Evolutionary conservation across 2,113 vertebrate species (phyloP).

Genomic region (Micronycteris hirsuta): DNA sequence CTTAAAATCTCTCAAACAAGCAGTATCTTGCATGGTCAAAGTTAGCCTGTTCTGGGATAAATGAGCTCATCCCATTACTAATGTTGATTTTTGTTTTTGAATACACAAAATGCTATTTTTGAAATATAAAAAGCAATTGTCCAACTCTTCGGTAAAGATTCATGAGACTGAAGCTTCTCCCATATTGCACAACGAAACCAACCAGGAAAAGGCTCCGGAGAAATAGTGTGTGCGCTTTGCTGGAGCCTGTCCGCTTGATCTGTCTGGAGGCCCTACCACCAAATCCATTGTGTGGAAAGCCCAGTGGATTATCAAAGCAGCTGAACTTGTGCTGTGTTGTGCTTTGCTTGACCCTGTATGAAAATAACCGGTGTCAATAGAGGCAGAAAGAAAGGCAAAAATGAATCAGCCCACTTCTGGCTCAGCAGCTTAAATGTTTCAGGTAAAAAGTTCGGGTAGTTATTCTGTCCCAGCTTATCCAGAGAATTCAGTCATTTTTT

Average conservation of each 20-base stretch:
- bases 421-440: neutral
- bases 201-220: slow-evolving; percentile 36
- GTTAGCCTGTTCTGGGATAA: neutral
- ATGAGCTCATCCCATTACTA: neutral
- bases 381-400: slow-evolving; percentile 12
- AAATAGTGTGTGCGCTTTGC: slow-evolving; percentile 25
- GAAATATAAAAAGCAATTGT: slow-evolving; percentile 20
- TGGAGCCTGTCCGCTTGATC: slow-evolving; percentile 13
- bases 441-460: slow-evolving; percentile 30
- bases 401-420: neutral
- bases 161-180: neutral
- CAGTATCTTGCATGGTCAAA: too few relatives aligned
- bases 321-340: slow-evolving; percentile 13
- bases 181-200: neutral
- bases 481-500: slow-evolving; percentile 28
- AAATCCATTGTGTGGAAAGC: slow-evolving; percentile 33
- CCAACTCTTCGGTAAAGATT: slow-evolving; percentile 10
- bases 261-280: neutral
- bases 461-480: slow-evolving; percentile 21
- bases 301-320: slow-evolving; percentile 39
- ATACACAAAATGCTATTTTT: slow-evolving; percentile 25
- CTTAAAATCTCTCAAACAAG: too few relatives aligned
- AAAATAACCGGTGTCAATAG: slow-evolving; percentile 38
- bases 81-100: slow-evolving; percentile 39
- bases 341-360: slow-evolving; percentile 11